Evolutionary conservation across 2,888 invertebrate genomes (phyloP).

Genomic region (Stenoptilia bipunctidactyla): DNA sequence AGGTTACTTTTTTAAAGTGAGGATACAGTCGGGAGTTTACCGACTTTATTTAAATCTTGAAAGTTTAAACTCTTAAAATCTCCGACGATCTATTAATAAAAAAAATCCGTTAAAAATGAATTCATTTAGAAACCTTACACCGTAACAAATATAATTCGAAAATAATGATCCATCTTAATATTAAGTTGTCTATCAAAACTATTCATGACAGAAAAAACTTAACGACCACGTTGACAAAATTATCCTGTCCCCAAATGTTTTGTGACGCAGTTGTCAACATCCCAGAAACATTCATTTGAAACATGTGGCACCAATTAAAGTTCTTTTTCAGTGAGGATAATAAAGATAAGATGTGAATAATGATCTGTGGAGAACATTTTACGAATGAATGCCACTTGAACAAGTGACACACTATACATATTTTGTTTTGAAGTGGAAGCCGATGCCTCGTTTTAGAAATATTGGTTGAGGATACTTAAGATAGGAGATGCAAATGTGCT

Average conservation of each 20-base stretch:
- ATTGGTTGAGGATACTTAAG: neutral
- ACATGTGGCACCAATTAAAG: conserved; percentile 66
- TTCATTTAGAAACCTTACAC: conserved; percentile 32
- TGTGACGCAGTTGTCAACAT: conserved; percentile 39
- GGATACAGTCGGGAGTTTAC: too few species aligned
- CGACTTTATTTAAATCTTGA: too few species aligned
- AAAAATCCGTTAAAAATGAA: too few species aligned
- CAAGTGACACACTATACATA: conserved; percentile 29
- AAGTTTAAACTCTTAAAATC: too few species aligned
- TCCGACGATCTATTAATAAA: too few species aligned
- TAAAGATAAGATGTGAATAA: conserved; percentile 62
- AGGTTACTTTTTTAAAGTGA: too few species aligned
- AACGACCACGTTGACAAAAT: conserved; percentile 19
- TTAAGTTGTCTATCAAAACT: neutral
- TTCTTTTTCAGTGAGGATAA: conserved; percentile 51
- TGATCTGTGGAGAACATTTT: conserved; percentile 56
- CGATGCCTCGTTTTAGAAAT: conserved; percentile 17
- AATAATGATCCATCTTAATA: neutral
- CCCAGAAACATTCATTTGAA: conserved; percentile 32
- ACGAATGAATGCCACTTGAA: conserved; percentile 56
- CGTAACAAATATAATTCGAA: conserved; percentile 18
- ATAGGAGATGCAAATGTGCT: too few species aligned
- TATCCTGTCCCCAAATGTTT: conserved; percentile 31
- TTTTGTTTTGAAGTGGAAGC: conserved; percentile 21
- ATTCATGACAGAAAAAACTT: neutral